Evolutionary conservation across 2,888 invertebrate genomes (phyloP).

Genomic region (Mayetiola destructor): DNA sequence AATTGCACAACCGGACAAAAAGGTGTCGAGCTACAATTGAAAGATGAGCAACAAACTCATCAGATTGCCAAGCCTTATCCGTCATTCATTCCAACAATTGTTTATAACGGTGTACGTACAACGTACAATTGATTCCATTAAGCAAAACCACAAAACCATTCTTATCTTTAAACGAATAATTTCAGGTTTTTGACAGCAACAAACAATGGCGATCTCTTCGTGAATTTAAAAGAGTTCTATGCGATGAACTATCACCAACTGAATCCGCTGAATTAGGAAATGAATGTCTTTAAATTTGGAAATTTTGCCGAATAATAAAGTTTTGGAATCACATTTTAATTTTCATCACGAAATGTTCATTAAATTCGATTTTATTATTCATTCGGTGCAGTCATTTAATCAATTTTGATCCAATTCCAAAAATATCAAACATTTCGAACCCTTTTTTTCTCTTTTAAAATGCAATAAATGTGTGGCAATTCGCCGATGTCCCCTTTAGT

Average conservation of each 20-base stretch:
- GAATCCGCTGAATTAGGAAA: conserved; percentile 14
- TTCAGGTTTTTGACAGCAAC: conserved; percentile 28
- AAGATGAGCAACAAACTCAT: conserved; percentile 37
- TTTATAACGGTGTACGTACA: conserved; percentile 36
- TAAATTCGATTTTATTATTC: no score
- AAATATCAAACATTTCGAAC: no score
- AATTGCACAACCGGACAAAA: conserved; percentile 32
- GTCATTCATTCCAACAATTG: conserved; percentile 39
- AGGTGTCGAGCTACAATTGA: conserved; percentile 36
- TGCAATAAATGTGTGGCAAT: no score
- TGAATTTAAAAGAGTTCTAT: conserved; percentile 34
- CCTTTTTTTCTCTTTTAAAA: no score
- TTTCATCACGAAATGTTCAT: no score
- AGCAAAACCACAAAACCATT: not conserved
- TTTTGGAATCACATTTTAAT: no score
- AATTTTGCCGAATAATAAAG: no score
- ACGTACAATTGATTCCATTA: not conserved
- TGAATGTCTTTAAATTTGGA: no score
- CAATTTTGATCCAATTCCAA: no score
- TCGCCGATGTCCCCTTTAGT: no score
- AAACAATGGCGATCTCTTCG: conserved; percentile 34
- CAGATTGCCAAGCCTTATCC: conserved; percentile 26
- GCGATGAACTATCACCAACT: conserved; percentile 20
- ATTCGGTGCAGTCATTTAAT: no score
- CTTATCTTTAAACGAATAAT: no score